These are phyloP conservation scores for Willowsia nigromaculata DNA, from an alignment of 2,888 invertebrate species.

Conservation along the genomic window DNA sequence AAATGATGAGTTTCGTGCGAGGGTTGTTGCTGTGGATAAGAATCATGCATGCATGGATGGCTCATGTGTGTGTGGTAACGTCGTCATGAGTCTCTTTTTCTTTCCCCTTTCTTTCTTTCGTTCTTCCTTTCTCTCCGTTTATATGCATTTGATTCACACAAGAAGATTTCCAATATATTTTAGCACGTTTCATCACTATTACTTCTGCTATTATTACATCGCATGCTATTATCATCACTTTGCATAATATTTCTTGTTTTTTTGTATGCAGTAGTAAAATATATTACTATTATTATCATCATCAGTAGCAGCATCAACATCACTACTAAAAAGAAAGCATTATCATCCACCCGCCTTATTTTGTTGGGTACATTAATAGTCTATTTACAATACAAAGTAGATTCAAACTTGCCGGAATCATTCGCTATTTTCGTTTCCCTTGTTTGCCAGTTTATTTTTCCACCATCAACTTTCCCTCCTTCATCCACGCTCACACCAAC, in stretches of 20 bases:
- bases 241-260: constrained; percentile 31
- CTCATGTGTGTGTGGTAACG: constrained; percentile 7
- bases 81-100: constrained; percentile 3
- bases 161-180: constrained; percentile 40
- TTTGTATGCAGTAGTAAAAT: not conserved
- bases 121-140: not conserved
- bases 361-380: not conserved
- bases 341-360: not conserved
- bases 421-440: not conserved
- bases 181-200: constrained; percentile 38
- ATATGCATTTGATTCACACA: constrained; percentile 29
- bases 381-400: constrained; percentile 4
- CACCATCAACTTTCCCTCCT: not conserved
- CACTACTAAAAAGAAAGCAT: not conserved
- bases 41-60: constrained; percentile 45
- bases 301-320: not conserved
- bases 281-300: constrained; percentile 15
- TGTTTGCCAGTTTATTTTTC: not conserved
- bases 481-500: not conserved
- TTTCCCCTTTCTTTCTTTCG: constrained; percentile 21
- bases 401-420: not conserved
- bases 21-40: constrained; percentile 34
- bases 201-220: constrained; percentile 36
- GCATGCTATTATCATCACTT: constrained; percentile 32
- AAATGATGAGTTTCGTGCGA: constrained; percentile 4